phyloP scores from a whole-genome alignment of 2,113 vertebrate species.

The Ptilonorhynchus violaceus region DNA sequence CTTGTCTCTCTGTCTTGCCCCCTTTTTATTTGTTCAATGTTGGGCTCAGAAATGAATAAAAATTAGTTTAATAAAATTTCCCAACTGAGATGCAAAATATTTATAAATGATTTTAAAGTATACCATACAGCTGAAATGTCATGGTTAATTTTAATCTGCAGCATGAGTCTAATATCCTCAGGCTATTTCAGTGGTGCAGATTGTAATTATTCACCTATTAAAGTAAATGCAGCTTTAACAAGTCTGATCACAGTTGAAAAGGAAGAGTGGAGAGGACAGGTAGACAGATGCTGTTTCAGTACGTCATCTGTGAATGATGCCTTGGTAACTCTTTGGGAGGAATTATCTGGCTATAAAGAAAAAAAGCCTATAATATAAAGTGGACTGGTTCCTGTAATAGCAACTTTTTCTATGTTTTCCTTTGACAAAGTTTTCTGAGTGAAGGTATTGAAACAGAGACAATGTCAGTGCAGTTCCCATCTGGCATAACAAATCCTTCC shows the following conservation, averaged over 20 bases:
- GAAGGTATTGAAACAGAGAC: background rate
- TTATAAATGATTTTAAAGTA: background rate
- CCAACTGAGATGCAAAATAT: background rate
- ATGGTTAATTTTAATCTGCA: slow-evolving; percentile 28
- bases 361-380: background rate
- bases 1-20: background rate
- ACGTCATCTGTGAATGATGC: slow-evolving; percentile 1
- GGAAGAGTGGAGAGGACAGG: background rate
- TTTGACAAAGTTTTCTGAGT: background rate
- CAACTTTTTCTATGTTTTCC: background rate
- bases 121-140: slow-evolving; percentile 9
- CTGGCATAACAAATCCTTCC: background rate
- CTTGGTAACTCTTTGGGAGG: background rate
- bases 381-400: background rate
- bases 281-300: slow-evolving; percentile 28
- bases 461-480: background rate
- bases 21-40: background rate
- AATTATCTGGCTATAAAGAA: background rate
- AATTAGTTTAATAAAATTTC: slow-evolving; percentile 31
- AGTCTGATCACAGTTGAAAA: slow-evolving; percentile 10
- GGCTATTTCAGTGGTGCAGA: slow-evolving; percentile 7
- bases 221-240: slow-evolving; percentile 9
- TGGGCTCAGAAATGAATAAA: background rate
- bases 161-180: background rate
- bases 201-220: slow-evolving; percentile 56